Conservation (phyloP, 2,888 invertebrate species). For the Sinohyriopsis cumingii region DNA sequence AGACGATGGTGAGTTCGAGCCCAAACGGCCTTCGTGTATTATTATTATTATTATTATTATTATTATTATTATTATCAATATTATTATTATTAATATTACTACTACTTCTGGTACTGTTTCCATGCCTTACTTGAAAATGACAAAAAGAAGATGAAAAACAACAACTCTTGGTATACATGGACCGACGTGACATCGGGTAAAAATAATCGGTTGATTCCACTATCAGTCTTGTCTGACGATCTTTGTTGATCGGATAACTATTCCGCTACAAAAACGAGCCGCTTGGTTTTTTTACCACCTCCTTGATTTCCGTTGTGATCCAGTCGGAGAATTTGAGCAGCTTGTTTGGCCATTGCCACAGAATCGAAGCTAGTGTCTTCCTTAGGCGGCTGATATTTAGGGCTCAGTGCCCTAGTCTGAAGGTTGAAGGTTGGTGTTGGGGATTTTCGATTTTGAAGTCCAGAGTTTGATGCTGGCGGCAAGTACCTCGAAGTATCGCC, state of each 20-base stretch:
- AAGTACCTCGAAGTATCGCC: conserved; percentile 25
- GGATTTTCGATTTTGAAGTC: conserved; percentile 16
- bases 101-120: too few relatives aligned
- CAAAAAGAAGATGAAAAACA: too few relatives aligned
- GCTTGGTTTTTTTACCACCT: conserved; percentile 35
- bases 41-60: too few relatives aligned
- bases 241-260: conserved; percentile 3
- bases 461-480: conserved; percentile 9
- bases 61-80: too few relatives aligned
- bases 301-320: conserved; percentile 33
- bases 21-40: too few relatives aligned
- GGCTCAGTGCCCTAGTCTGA: conserved; percentile 27
- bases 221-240: too few relatives aligned
- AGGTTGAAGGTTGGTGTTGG: conserved; percentile 35
- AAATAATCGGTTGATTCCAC: too few relatives aligned
- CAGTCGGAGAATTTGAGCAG: conserved; percentile 41
- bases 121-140: too few relatives aligned
- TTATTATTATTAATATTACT: too few relatives aligned
- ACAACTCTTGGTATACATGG: too few relatives aligned
- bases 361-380: conserved; percentile 14
- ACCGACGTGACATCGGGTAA: too few relatives aligned
- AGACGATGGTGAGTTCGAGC: too few relatives aligned
- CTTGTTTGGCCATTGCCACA: conserved; percentile 45
- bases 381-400: conserved; percentile 23
- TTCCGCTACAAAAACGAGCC: conserved; percentile 45